Conservation (phyloP, 2,113 vertebrate species). For the Leptodactylus fuscus region DNA sequence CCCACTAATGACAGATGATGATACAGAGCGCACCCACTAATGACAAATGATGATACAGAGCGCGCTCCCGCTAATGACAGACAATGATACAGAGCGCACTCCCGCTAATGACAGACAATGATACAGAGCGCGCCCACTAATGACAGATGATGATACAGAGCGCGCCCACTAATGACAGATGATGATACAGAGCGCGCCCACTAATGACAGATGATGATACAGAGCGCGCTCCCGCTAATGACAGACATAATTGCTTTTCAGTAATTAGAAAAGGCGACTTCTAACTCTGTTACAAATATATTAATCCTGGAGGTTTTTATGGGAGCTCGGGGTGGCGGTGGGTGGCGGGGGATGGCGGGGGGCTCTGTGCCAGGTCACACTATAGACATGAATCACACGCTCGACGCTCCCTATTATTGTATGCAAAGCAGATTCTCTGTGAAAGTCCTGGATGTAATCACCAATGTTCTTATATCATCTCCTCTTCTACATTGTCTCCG, state of each 20-base stretch:
- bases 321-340: background rate
- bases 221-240: slow-evolving; percentile 24
- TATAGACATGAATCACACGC: background rate
- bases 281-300: slow-evolving; percentile 40
- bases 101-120: slow-evolving; percentile 28
- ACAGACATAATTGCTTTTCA: slow-evolving; percentile 40
- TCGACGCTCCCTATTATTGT: background rate
- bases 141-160: slow-evolving; percentile 33
- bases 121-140: slow-evolving; percentile 26
- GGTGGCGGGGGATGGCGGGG: too few relatives aligned
- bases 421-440: background rate
- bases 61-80: slow-evolving; percentile 26
- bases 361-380: too few relatives aligned
- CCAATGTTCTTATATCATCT: background rate
- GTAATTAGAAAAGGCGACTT: slow-evolving; percentile 53
- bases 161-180: slow-evolving; percentile 21
- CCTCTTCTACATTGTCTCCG: background rate
- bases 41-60: slow-evolving; percentile 37
- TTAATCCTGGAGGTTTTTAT: slow-evolving; percentile 21
- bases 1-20: slow-evolving; percentile 31
- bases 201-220: slow-evolving; percentile 44
- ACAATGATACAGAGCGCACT: slow-evolving; percentile 20
- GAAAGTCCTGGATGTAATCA: background rate
- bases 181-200: slow-evolving; percentile 21
- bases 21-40: slow-evolving; percentile 25